Percentiles rank a stretch among this genome's conserved stretches.
Conservation (phyloP, 2,113 vertebrate genomes). For the Tragelaphus buxtoni region DNA sequence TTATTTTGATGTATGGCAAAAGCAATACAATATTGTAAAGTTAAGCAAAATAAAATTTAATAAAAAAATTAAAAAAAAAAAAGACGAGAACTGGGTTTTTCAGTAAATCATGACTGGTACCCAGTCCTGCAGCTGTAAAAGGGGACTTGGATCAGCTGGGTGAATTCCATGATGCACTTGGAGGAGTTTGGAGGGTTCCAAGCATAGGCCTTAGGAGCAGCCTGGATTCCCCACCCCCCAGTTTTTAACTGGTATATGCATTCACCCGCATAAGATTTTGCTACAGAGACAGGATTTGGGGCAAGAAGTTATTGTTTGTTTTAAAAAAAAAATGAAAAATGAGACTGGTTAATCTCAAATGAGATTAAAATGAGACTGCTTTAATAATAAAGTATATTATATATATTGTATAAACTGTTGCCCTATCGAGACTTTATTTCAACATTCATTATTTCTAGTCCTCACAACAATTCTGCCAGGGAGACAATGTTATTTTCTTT, state of each 20-base stretch:
- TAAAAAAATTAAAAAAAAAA: too few relatives aligned
- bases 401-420: neutral
- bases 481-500: neutral
- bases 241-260: neutral
- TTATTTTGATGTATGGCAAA: too few relatives aligned
- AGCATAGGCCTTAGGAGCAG: too few relatives aligned
- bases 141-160: fast-evolving
- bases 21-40: too few relatives aligned
- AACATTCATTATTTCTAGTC: neutral
- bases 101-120: neutral
- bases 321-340: neutral
- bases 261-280: neutral
- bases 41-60: too few relatives aligned
- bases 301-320: neutral
- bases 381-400: neutral
- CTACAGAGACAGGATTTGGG: neutral
- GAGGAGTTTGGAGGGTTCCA: neutral
- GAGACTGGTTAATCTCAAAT: neutral
- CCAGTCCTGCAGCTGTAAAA: too few relatives aligned
- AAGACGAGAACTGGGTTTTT: neutral
- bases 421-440: neutral
- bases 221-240: neutral
- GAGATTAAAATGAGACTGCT: neutral
- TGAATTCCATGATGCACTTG: neutral
- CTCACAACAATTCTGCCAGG: neutral